Percentiles rank a stretch among this genome's conserved stretches.
Conservation (phyloP, 2,797 vertebrate species). For the Acestrorhynchus altus region DNA sequence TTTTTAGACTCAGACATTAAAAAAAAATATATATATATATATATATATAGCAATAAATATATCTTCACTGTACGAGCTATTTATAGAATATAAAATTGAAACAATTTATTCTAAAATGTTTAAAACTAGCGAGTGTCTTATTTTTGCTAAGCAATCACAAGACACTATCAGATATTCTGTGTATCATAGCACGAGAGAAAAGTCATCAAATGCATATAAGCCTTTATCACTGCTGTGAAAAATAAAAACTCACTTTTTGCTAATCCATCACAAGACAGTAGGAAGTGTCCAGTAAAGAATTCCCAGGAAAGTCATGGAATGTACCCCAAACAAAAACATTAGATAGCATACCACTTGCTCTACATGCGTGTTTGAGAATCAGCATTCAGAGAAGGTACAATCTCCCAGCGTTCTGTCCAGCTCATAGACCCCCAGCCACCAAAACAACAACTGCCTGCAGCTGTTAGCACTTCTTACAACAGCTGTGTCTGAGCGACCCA, state of each 20-base stretch:
- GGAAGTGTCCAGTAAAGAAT: not conserved
- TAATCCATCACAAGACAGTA: slow-evolving; percentile 6
- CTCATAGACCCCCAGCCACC: not conserved
- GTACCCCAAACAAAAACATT: not conserved
- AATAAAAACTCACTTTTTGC: not conserved
- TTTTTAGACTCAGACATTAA: too few relatives aligned
- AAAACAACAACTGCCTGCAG: slow-evolving; percentile 15
- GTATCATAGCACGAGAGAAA: not conserved
- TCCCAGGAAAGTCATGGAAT: not conserved
- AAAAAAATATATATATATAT: too few relatives aligned
- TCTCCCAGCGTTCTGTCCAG: not conserved
- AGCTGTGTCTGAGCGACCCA: slow-evolving; percentile 16
- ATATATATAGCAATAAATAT: too few relatives aligned
- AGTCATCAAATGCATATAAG: not conserved
- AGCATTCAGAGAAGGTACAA: not conserved
- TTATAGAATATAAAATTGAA: too few relatives aligned
- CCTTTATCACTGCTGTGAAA: not conserved
- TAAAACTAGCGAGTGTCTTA: too few relatives aligned
- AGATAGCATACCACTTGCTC: not conserved
- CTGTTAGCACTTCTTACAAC: slow-evolving; percentile 9
- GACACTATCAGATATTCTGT: not conserved
- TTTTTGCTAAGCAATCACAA: not conserved
- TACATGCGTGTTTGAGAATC: not conserved
- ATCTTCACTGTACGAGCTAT: too few relatives aligned
- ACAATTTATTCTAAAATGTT: too few relatives aligned